Conservation (phyloP, 2,888 invertebrate genomes). For the Eupithecia centaureata region DNA sequence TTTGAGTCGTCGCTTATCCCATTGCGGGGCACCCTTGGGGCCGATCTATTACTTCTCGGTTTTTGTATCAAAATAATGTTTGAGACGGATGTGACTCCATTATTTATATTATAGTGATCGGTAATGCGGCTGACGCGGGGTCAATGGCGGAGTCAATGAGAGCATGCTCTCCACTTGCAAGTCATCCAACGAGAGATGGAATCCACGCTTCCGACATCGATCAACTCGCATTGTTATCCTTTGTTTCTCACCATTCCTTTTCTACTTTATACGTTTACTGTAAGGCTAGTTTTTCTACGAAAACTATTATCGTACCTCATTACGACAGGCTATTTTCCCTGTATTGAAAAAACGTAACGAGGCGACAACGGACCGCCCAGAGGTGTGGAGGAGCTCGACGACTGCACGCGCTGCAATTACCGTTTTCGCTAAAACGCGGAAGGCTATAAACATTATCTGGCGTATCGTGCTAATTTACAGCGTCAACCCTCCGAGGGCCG, state of each 20-base stretch:
- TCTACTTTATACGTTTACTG: constrained; percentile 26
- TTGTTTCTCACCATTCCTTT: constrained; percentile 58
- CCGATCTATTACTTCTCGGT: constrained; percentile 68
- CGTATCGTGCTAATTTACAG: constrained; percentile 79
- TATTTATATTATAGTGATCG: constrained; percentile 78
- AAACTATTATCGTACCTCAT: constrained; percentile 18
- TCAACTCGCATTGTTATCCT: constrained; percentile 61
- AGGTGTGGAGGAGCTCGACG: constrained; percentile 41
- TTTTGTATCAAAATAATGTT: constrained; percentile 61
- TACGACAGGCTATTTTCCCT: constrained; percentile 35
- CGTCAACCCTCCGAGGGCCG: constrained; percentile 76
- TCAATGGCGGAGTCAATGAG: constrained; percentile 81
- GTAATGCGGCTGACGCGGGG: constrained; percentile 67
- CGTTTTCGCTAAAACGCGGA: constrained; percentile 74
- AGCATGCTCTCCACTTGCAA: constrained; percentile 77
- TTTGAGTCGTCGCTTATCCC: constrained; percentile 55
- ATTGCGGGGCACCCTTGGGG: constrained; percentile 62
- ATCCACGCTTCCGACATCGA: constrained; percentile 79
- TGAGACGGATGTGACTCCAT: constrained; percentile 72
- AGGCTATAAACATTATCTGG: constrained; percentile 77
- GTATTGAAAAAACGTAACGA: constrained; percentile 38
- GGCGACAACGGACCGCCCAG: constrained; percentile 42
- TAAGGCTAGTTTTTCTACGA: constrained; percentile 13
- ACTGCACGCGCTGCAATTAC: constrained; percentile 61
- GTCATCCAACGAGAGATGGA: constrained; percentile 77